phyloP scores from a whole-genome alignment of 1,140 invertebrate genomes.

The Temnothorax longispinosus region DNA sequence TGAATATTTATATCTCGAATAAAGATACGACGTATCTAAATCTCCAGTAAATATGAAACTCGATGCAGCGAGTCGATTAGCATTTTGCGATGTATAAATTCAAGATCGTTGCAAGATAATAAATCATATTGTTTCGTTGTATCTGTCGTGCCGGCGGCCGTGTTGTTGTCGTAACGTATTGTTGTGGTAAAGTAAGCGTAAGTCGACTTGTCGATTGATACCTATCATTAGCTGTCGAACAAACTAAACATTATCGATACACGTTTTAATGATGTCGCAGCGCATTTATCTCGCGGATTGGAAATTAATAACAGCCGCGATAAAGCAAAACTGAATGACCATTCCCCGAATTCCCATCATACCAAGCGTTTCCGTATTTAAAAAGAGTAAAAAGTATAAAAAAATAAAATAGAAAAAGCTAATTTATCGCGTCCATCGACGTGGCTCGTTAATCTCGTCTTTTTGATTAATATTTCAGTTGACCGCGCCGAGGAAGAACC shows the following conservation, averaged over 20 bases:
- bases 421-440: slow-evolving; percentile 18
- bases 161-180: background rate
- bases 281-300: background rate
- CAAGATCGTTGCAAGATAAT: background rate
- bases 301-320: slow-evolving; percentile 9
- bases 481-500: background rate
- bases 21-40: background rate
- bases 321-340: background rate
- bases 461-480: slow-evolving; percentile 1
- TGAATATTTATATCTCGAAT: background rate
- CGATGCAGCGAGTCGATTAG: background rate
- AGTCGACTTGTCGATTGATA: slow-evolving; percentile 7
- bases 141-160: background rate
- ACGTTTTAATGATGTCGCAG: background rate
- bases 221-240: background rate
- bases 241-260: background rate
- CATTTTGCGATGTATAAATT: background rate
- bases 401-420: background rate
- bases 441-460: background rate
- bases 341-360: background rate
- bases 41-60: background rate
- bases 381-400: background rate
- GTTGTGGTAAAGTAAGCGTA: background rate
- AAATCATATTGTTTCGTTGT: background rate
- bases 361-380: too few relatives aligned